Evolutionary conservation across 1,140 invertebrate species (phyloP), one percentile per base, ranked within the genome.

Genomic region (Halictus rubicundus): DNA sequence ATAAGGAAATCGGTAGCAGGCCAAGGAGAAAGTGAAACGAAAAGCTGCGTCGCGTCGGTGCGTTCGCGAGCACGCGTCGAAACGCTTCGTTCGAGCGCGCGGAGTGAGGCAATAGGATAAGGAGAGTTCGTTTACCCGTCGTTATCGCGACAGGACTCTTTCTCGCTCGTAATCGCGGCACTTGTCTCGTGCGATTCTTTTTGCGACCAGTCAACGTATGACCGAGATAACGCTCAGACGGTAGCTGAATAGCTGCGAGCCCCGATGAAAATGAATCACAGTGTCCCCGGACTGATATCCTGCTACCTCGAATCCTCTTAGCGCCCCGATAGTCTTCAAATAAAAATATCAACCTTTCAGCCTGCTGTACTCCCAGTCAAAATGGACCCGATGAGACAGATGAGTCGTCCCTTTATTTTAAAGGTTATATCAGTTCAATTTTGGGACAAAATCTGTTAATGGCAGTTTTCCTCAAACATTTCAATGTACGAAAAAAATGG

Each of bases 141-240:
- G 75, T 87, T 87, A 87, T 87, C 86, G 79, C 82, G 80, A 87
- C 71, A 78, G 83, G 83, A 85, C 85, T 83, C 85, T 87, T 87
- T 83, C 23, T 46, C 81, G 70, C 61, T 42, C 52, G 84, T 85
- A 86, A 86, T 86, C 85, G 69, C 74, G 61, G 61, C 63, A 84
- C 82, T 82, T 83, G 86, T 87, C 80, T 87, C 76, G 65, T 71
- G 65, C 54, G 52, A 87, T 84, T 85, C 87, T 82, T 87, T 57
- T n/a, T 57, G 21, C 82, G 49, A 39, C 42, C 42, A n/a, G 63
- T 42, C 76, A 61, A 52, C 61, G 71, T 80, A 61, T 57, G 70
- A 77, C 32, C 60, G 32, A 54, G 82, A 81, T 77, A 81, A 72
- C 82, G 68, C 37, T 39, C 49, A 57, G 61, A 60, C 60, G 52